phyloP scores from a whole-genome alignment of 2,888 invertebrate genomes.

The Archips crataeganus region DNA sequence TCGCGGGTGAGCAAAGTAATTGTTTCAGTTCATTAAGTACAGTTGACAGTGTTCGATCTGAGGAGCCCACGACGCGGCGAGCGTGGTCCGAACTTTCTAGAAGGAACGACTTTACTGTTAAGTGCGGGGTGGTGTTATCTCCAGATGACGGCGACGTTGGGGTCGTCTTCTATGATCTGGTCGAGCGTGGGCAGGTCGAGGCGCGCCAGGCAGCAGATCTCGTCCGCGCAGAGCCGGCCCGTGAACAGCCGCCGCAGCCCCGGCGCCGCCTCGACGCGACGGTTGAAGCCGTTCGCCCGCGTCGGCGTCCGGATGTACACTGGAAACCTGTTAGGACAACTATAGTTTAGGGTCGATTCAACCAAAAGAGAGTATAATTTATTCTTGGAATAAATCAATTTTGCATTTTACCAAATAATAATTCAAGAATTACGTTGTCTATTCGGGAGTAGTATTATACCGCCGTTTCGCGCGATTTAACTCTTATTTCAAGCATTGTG shows the following conservation, averaged over 20 bases:
- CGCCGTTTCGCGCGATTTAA: too few species aligned
- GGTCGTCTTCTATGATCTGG: constrained; percentile 93
- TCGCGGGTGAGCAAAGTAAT: too few species aligned
- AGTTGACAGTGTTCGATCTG: too few species aligned
- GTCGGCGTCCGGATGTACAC: constrained; percentile 64
- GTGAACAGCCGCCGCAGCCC: constrained; percentile 89
- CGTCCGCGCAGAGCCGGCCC: constrained; percentile 93
- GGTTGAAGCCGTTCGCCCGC: constrained; percentile 63
- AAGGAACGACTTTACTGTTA: neutral
- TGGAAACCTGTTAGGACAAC: constrained; percentile 62
- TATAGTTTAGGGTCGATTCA: too few species aligned
- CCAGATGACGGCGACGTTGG: constrained; percentile 93
- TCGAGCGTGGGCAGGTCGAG: constrained; percentile 91
- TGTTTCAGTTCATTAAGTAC: too few species aligned
- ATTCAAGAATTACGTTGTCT: too few species aligned
- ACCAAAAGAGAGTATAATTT: too few species aligned
- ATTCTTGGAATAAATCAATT: too few species aligned
- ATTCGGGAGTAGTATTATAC: too few species aligned
- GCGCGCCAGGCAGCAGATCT: constrained; percentile 95
- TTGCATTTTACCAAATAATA: too few species aligned
- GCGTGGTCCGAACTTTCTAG: neutral
- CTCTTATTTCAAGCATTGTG: too few species aligned
- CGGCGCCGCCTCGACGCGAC: constrained; percentile 60
- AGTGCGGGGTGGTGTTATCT: constrained; percentile 80
- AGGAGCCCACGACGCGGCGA: neutral